Percentiles rank a stretch among this genome's conserved stretches.
Conservation (phyloP, 1,140 invertebrate genomes). For the Scaptomyza pallida region DNA sequence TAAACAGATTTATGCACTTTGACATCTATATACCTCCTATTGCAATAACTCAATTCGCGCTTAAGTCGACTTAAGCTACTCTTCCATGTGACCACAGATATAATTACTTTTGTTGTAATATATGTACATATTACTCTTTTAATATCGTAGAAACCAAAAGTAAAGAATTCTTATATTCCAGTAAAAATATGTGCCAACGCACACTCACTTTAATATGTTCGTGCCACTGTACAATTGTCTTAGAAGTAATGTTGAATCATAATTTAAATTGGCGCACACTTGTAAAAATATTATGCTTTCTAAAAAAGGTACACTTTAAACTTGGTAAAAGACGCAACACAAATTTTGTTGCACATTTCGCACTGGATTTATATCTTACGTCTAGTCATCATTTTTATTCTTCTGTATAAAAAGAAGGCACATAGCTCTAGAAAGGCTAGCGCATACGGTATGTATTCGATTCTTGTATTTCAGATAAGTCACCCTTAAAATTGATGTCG, state of each 20-base stretch:
- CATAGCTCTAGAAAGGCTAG: slow-evolving; percentile 85
- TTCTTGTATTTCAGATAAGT: slow-evolving; percentile 95
- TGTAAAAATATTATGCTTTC: slow-evolving; percentile 70
- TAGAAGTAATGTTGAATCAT: slow-evolving; percentile 66
- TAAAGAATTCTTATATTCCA: slow-evolving; percentile 26
- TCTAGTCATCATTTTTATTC: slow-evolving; percentile 65
- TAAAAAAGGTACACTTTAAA: slow-evolving; percentile 79
- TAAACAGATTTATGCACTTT: no score
- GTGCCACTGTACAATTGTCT: slow-evolving; percentile 74
- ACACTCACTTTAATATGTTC: slow-evolving; percentile 71
- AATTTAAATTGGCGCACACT: slow-evolving; percentile 74
- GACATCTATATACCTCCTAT: no score
- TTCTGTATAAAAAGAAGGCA: slow-evolving; percentile 33
- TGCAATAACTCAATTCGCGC: no score
- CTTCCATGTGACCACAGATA: no score
- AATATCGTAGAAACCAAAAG: no score
- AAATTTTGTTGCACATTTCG: slow-evolving; percentile 72
- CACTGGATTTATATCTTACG: slow-evolving; percentile 77
- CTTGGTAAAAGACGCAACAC: slow-evolving; percentile 77
- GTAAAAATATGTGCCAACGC: slow-evolving; percentile 56
- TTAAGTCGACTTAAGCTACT: no score
- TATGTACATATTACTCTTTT: no score
- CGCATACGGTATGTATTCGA: slow-evolving; percentile 98
- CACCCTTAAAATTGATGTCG: slow-evolving; percentile 97
- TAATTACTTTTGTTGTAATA: no score